Conservation (phyloP, 2,797 vertebrate genomes). For the Varecia variegata region DNA sequence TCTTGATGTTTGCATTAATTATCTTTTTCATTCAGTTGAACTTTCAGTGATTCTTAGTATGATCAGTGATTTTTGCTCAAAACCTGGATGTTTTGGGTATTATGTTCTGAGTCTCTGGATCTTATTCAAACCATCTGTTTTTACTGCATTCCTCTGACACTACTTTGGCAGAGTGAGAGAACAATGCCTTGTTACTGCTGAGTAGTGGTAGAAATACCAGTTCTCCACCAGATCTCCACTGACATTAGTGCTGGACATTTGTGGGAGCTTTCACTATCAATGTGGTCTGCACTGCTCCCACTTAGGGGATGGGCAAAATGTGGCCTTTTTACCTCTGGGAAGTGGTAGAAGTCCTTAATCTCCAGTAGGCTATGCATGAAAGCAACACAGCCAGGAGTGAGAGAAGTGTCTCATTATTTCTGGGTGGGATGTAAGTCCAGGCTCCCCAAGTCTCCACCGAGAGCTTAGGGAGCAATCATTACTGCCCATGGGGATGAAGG, state of each 20-base stretch:
- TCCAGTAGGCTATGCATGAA: background rate
- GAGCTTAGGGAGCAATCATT: background rate
- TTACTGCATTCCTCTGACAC: background rate
- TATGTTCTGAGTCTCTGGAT: background rate
- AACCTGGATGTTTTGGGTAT: background rate
- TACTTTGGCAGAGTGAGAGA: background rate
- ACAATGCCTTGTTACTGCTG: background rate
- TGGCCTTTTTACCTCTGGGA: background rate
- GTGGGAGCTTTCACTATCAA: background rate
- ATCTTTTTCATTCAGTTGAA: background rate
- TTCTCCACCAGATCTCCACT: background rate
- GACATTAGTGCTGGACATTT: background rate
- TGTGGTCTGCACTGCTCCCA: background rate
- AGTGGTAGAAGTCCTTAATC: background rate
- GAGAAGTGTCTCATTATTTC: background rate
- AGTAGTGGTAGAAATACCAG: background rate
- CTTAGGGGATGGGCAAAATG: fast-evolving
- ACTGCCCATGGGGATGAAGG: fast-evolving
- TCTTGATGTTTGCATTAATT: background rate
- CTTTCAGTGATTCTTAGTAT: background rate
- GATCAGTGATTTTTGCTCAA: background rate
- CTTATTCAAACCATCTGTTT: background rate
- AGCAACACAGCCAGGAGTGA: too few relatives aligned
- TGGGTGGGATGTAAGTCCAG: background rate
- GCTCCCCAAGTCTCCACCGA: background rate